Conservation (phyloP, 1,140 invertebrate species). For the Sesamia nonagrioides region DNA sequence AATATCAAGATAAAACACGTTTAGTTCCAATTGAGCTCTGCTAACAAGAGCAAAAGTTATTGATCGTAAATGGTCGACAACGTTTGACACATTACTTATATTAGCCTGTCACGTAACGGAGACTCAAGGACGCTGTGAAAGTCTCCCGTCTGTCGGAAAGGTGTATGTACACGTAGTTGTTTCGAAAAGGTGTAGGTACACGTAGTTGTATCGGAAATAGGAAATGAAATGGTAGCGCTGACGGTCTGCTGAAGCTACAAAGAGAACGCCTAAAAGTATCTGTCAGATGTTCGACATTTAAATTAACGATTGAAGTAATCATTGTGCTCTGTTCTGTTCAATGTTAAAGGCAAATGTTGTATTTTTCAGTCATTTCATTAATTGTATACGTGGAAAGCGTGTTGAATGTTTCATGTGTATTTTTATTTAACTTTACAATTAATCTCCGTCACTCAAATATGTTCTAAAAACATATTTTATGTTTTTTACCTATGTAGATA, state of each 20-base stretch:
- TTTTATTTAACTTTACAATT: no score
- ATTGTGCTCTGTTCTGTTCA: neutral
- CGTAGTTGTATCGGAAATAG: slow-evolving; percentile 7
- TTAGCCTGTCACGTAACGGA: slow-evolving; percentile 29
- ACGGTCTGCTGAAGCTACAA: neutral
- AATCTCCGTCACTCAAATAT: no score
- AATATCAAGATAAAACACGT: no score
- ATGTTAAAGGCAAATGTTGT: no score
- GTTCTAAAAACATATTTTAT: no score
- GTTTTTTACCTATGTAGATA: no score
- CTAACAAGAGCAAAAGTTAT: slow-evolving; percentile 30
- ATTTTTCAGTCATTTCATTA: no score
- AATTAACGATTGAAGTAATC: neutral
- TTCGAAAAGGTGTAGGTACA: neutral
- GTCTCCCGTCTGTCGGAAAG: neutral
- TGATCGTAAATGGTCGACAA: slow-evolving; percentile 27
- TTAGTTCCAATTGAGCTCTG: slow-evolving; percentile 4
- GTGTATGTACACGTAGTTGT: no score
- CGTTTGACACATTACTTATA: slow-evolving; percentile 34
- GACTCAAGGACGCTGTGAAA: slow-evolving; percentile 1
- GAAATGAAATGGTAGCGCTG: neutral
- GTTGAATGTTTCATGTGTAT: no score
- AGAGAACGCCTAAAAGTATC: neutral
- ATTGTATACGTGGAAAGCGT: no score
- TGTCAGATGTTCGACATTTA: neutral